phyloP scores from a whole-genome alignment of 2,113 vertebrate genomes.

The Stictonetta naevosa region DNA sequence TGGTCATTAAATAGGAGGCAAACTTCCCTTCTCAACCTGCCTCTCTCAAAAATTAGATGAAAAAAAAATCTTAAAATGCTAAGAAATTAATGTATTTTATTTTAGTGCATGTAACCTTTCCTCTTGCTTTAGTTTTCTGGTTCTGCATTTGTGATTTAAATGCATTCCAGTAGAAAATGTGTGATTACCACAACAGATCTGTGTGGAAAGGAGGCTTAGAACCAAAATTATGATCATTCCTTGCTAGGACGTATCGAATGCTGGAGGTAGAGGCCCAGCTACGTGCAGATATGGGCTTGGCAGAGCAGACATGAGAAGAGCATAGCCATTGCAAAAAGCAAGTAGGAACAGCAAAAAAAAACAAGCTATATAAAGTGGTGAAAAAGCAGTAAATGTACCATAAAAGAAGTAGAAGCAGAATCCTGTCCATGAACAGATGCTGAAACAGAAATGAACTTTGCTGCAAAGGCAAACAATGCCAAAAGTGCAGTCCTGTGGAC shows the following conservation, averaged over 20 bases:
- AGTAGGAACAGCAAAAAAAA: background rate
- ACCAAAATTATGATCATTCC: background rate
- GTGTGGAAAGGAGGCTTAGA: background rate
- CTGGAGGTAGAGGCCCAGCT: background rate
- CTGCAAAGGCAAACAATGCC: conserved; percentile 18
- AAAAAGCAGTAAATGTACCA: background rate
- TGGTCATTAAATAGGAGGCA: conserved; percentile 21
- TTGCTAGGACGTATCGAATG: conserved; percentile 10
- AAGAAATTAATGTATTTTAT: background rate
- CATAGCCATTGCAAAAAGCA: background rate
- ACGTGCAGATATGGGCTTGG: background rate
- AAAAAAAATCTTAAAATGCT: background rate
- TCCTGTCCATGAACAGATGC: background rate
- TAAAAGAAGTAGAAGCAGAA: background rate
- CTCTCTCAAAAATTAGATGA: background rate
- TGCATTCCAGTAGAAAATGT: background rate
- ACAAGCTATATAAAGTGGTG: background rate
- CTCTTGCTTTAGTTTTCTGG: background rate
- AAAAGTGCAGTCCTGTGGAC: conserved; percentile 26
- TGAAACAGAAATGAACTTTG: conserved; percentile 51
- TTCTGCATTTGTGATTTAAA: background rate
- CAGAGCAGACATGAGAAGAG: background rate
- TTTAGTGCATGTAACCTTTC: background rate
- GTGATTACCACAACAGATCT: background rate
- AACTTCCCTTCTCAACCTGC: background rate